Conservation (phyloP, 2,888 invertebrate genomes). For the Alentia gelatinosa region DNA sequence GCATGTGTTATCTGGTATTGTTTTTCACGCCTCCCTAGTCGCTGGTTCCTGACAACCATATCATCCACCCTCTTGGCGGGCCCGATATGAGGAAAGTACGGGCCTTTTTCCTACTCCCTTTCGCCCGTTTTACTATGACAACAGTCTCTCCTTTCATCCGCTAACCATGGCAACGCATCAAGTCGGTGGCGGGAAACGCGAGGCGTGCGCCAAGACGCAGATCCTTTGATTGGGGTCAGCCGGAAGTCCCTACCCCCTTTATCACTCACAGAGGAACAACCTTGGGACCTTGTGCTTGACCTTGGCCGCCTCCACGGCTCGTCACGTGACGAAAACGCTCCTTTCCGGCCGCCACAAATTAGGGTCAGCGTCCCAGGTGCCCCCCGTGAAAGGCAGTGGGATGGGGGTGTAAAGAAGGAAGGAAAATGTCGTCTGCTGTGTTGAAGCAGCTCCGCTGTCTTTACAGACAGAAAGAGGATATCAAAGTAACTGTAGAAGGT, state of each 20-base stretch:
- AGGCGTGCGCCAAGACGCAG: background rate
- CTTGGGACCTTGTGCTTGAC: slow-evolving; percentile 22
- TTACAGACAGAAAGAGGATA: no score
- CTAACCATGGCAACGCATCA: slow-evolving; percentile 39
- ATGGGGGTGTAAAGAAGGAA: background rate
- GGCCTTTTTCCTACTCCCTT: background rate
- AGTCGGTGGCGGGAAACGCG: slow-evolving; percentile 31
- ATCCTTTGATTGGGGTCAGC: slow-evolving; percentile 40
- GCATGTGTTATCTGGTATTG: slow-evolving; percentile 31
- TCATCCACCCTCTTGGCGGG: background rate
- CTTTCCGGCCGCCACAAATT: background rate
- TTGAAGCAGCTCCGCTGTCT: no score
- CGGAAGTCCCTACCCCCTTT: slow-evolving; percentile 28
- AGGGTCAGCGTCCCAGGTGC: background rate
- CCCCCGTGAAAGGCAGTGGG: background rate
- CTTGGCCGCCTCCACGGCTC: background rate
- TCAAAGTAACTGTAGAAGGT: no score
- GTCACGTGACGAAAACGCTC: slow-evolving; percentile 20
- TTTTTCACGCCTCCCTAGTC: slow-evolving; percentile 30
- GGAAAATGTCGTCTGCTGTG: no score
- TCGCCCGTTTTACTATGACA: slow-evolving; percentile 27
- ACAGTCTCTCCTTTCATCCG: slow-evolving; percentile 32
- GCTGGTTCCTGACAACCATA: slow-evolving; percentile 7
- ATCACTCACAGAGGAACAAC: slow-evolving; percentile 21
- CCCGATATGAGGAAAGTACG: background rate